Evolutionary conservation across 2,113 vertebrate species (phyloP), one percentile per base, ranked within the genome.

Genomic region (Sturnus vulgaris): DNA sequence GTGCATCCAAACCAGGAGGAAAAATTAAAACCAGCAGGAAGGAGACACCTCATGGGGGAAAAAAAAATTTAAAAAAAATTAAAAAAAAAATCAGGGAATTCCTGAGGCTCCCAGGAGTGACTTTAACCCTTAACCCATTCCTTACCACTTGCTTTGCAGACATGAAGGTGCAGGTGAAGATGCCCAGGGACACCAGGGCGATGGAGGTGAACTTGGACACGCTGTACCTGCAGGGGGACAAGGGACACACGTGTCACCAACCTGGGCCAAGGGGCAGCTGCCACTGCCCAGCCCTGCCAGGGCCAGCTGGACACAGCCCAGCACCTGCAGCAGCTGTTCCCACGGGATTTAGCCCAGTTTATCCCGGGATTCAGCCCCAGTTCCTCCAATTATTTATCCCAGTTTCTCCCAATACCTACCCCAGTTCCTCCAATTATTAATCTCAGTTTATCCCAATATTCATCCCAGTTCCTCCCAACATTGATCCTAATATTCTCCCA

Each of bases 141-240:
- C 98, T 99, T 98, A 99, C 99, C 99, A 99, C 98, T 98, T 99
- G 99, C 89, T 98, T 99, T 23, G 99, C 99, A 76, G 99, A 99
- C 99, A 99, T 99, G 82, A 99, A 97, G 33, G 99, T 99, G 98
- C 99, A 99, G 94, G 99, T 99, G 92, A 99, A 99, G 97, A 99
- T 99, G 44, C 99, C 99, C 65, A 98, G 47, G n/a, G 99, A 99
- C 82, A 99, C 97, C 90, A 99, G 97, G 65, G 97, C 98, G 44
- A 99, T 99, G 89, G 99, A 99, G 27, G 97, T 59, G 77, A 99
- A 99, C 86, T 99, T 99, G 64, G 98, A 99, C 11, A 97, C 2
- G 46, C 98, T 98, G 95, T 99, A 99, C 88, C 99, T 99, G 98
- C 84, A 72, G 4, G 46, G 66, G 35, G 82, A 97, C 71, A 90